A percentile compares a stretch with the other conserved stretches of the same genome.
phyloP scores from a whole-genome alignment of 2,797 vertebrate genomes.

The Gadopsis marmoratus region DNA sequence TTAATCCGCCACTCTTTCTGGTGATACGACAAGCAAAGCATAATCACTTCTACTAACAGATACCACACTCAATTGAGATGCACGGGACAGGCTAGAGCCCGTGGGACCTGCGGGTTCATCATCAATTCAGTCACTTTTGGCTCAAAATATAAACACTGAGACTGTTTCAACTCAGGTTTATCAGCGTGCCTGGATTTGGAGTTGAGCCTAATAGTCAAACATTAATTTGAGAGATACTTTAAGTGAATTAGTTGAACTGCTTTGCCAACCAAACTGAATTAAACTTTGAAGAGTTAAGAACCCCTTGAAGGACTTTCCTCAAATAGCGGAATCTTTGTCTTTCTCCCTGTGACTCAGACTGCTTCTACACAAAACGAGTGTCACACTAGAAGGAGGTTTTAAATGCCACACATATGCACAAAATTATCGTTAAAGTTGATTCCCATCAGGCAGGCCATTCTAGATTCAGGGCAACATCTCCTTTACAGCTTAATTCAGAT shows the following conservation, averaged over 20 bases:
- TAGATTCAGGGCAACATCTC: not conserved
- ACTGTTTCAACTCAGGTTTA: slow-evolving; percentile 26
- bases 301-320: slow-evolving; percentile 4
- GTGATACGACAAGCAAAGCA: slow-evolving; percentile 41
- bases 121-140: slow-evolving; percentile 35
- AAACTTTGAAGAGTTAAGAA: slow-evolving; percentile 23
- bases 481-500: not conserved
- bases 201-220: slow-evolving; percentile 16
- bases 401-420: not conserved
- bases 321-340: not conserved
- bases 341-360: not conserved
- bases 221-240: slow-evolving; percentile 26
- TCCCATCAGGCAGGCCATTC: not conserved
- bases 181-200: slow-evolving; percentile 12
- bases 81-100: slow-evolving; percentile 25
- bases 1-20: slow-evolving; percentile 40
- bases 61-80: slow-evolving; percentile 52
- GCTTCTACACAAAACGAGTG: not conserved
- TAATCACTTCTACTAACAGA: slow-evolving; percentile 42
- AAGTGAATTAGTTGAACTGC: slow-evolving; percentile 20
- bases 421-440: not conserved
- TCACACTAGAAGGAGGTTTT: not conserved
- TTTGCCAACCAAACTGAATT: slow-evolving; percentile 33
- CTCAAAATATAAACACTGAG: slow-evolving; percentile 22
- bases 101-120: slow-evolving; percentile 19